phyloP scores from a whole-genome alignment of 2,113 vertebrate genomes.

The Pycnonotus jocosus region DNA sequence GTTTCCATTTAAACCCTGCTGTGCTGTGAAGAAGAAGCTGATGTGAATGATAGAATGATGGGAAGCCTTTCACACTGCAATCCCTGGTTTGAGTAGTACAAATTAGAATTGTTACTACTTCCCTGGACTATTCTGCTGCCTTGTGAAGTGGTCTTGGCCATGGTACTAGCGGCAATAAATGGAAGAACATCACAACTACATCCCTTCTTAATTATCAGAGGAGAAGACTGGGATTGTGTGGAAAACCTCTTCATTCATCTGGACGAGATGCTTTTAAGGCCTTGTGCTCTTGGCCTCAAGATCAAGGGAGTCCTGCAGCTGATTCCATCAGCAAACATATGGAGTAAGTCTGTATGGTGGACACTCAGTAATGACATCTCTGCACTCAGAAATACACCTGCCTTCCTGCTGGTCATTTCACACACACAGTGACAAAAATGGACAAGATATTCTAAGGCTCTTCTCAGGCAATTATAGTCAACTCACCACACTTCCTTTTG shows the following conservation, averaged over 20 bases:
- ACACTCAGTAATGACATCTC: background rate
- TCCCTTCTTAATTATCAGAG: background rate
- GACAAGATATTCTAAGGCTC: background rate
- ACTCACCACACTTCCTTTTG: background rate
- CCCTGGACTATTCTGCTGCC: background rate
- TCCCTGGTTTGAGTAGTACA: background rate
- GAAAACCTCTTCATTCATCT: background rate
- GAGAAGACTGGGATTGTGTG: background rate
- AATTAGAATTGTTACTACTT: background rate
- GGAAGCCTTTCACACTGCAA: background rate
- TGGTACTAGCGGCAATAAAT: background rate
- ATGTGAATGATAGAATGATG: background rate
- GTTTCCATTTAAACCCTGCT: conserved; percentile 26
- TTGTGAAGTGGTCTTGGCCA: background rate
- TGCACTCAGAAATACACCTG: background rate
- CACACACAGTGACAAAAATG: background rate
- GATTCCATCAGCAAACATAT: background rate
- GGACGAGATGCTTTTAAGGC: background rate
- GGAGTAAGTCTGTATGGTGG: background rate
- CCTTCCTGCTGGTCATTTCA: background rate
- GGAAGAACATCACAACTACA: background rate
- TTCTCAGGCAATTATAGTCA: background rate
- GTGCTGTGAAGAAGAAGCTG: background rate
- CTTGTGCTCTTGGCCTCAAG: background rate
- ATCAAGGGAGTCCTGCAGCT: background rate